Base-by-base conservation (phyloP, 2,797 vertebrate genomes). In the Ctenopoma multispine region DNA sequence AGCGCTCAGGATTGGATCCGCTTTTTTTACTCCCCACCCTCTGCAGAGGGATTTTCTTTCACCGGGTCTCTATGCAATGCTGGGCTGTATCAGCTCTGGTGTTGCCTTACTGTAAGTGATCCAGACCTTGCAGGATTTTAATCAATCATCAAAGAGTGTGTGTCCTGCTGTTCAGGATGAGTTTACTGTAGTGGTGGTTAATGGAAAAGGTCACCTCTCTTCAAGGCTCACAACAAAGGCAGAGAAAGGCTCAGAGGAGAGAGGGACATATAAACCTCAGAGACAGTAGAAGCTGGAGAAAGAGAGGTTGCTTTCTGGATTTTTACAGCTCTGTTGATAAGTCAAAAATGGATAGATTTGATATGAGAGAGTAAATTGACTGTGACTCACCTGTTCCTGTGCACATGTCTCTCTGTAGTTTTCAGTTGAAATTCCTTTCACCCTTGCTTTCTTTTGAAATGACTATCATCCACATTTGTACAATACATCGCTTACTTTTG, bases 91-190 rank as follows among this genome's bases (percentile, higher is more conserved):
- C 87, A 89, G 90, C 89, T 84, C 56, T 64, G 89, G 92, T 91
- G 85, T 94, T 84, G 62, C 81, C 83, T 94, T 93, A 90, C 94
- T 79, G 92, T 87, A 92, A 94, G 89, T 21, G 87, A 93, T 93
- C 89, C 81, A 62, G 82, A 86, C 83, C 79, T 90, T 82, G 87
- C 80, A 63, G 88, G 90, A 91, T 91, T 91, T 90, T 89, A 87
- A 92, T 94, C 92, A 92, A 87, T 92, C 90, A 89, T 90, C 90
- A 93, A 92, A 94, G 89, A 86, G 82, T 61, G 82, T 63, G 70
- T 72, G 82, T 79, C 76, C 85, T 7, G 77, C 84, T 74, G 87
- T 83, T 86, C 79, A 86, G 81, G 92, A 90, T 85, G 82, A 89
- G 77, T 84, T 77, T 81, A 87, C 84, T 89, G 81, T 89, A 80